Conservation (phyloP, 2,797 vertebrate species). For the Triplophysa yarkandensis region DNA sequence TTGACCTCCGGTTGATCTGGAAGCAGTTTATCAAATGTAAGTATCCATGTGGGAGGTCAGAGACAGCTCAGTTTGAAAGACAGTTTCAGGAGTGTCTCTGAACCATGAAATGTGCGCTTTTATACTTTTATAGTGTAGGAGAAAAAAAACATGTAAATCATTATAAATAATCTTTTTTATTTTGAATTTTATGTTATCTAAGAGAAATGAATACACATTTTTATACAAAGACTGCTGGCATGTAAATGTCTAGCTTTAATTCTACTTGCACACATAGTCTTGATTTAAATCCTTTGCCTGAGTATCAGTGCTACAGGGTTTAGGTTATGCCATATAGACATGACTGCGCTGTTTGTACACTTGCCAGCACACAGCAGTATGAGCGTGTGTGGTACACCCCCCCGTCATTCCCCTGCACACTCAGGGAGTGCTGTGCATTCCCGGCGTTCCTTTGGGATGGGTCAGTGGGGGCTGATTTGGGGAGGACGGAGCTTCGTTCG, state of each 20-base stretch:
- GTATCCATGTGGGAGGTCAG: constrained; percentile 52
- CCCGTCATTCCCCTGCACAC: background rate
- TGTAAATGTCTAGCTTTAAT: background rate
- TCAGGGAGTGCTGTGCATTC: constrained; percentile 35
- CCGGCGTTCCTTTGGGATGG: constrained; percentile 26
- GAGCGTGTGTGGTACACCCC: constrained; percentile 39
- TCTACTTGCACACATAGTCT: background rate
- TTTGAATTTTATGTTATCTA: background rate
- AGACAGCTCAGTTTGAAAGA: constrained; percentile 21
- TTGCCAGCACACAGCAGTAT: constrained; percentile 37
- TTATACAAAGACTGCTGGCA: background rate
- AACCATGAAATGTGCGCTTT: constrained; percentile 9
- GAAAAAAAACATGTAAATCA: constrained; percentile 23
- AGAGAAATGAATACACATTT: constrained; percentile 26
- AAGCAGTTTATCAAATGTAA: constrained; percentile 53
- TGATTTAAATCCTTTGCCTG: background rate
- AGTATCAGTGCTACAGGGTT: constrained; percentile 12
- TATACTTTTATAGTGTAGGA: constrained; percentile 4
- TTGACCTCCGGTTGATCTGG: constrained; percentile 51
- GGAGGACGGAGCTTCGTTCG: constrained; percentile 3
- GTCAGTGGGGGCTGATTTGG: constrained; percentile 1
- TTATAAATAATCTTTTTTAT: background rate
- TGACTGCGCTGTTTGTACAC: constrained; percentile 27
- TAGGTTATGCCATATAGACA: constrained; percentile 19
- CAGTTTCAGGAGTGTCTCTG: constrained; percentile 40